These are phyloP conservation scores for Dinoponera quadriceps DNA, from an alignment of 1,140 invertebrate species.

Conservation along the genomic window DNA sequence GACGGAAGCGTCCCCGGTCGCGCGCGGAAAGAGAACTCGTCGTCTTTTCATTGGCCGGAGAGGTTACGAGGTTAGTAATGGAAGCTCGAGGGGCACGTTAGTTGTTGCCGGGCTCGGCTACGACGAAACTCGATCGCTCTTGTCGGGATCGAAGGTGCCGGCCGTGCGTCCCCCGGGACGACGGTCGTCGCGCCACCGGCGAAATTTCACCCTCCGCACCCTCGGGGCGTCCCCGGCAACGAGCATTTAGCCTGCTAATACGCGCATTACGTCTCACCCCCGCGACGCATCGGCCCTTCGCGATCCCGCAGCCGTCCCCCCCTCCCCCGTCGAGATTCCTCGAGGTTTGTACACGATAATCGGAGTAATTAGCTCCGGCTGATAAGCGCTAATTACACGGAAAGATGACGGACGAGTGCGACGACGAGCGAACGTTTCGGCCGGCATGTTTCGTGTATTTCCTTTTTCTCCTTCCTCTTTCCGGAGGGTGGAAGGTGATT, in stretches of 20 bases:
- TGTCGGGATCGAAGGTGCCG: constrained; percentile 79
- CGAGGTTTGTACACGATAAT: too few species aligned
- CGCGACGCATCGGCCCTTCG: neutral
- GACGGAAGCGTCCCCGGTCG: constrained; percentile 1
- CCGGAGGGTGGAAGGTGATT: constrained; percentile 26
- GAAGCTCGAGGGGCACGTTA: constrained; percentile 63
- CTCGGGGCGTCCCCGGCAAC: constrained; percentile 70
- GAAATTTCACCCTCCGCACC: constrained; percentile 75
- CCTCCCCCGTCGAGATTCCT: neutral
- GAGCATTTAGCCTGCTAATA: constrained; percentile 80
- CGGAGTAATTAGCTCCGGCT: too few species aligned
- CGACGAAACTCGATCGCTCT: constrained; percentile 78
- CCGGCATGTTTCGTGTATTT: neutral
- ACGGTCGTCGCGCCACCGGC: constrained; percentile 74
- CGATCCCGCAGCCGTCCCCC: neutral
- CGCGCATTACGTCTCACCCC: constrained; percentile 66
- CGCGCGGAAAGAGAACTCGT: constrained; percentile 2
- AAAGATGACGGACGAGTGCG: neutral
- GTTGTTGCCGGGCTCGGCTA: constrained; percentile 71
- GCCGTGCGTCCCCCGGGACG: constrained; percentile 79
- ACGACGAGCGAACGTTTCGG: too few species aligned
- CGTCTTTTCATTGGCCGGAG: constrained; percentile 64
- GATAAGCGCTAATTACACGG: neutral
- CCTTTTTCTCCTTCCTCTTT: neutral
- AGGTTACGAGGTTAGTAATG: constrained; percentile 77